These are phyloP conservation scores for Nephrotoma appendiculata DNA, from an alignment of 2,888 invertebrate genomes.

Conservation along the genomic window DNA sequence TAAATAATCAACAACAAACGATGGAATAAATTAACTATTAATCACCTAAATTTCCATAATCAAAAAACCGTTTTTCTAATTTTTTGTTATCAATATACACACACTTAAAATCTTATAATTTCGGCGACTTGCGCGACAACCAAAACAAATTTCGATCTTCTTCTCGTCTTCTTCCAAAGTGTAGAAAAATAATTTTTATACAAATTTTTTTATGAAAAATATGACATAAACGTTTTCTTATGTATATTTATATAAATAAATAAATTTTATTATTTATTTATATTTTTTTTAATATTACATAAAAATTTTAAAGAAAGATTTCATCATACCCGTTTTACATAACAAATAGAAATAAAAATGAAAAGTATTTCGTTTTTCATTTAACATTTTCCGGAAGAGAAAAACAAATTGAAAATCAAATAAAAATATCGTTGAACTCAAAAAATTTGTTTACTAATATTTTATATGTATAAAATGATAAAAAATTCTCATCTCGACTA, in stretches of 20 bases:
- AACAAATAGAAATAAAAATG: not conserved
- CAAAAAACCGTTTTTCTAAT: not conserved
- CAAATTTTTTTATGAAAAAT: not conserved
- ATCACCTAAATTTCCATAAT: not conserved
- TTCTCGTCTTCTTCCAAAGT: not conserved
- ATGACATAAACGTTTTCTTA: not conserved
- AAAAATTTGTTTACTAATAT: too few relatives aligned
- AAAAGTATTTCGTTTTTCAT: not conserved
- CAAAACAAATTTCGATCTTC: not conserved
- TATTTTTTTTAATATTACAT: not conserved
- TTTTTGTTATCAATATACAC: too few relatives aligned
- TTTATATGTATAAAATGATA: too few relatives aligned
- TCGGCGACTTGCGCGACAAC: not conserved
- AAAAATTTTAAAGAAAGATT: not conserved
- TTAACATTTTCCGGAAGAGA: not conserved
- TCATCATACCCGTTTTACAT: not conserved
- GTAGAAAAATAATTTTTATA: not conserved
- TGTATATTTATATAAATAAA: not conserved
- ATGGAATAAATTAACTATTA: not conserved
- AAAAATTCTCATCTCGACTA: too few relatives aligned
- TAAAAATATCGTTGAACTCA: not conserved
- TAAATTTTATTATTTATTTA: not conserved
- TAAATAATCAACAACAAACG: not conserved
- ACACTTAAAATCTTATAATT: not conserved
- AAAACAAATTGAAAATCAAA: not conserved